Evolutionary conservation across 2,888 invertebrate genomes (phyloP), one percentile per base, ranked within the genome.

Genomic region (Cryptocephalus primarius): DNA sequence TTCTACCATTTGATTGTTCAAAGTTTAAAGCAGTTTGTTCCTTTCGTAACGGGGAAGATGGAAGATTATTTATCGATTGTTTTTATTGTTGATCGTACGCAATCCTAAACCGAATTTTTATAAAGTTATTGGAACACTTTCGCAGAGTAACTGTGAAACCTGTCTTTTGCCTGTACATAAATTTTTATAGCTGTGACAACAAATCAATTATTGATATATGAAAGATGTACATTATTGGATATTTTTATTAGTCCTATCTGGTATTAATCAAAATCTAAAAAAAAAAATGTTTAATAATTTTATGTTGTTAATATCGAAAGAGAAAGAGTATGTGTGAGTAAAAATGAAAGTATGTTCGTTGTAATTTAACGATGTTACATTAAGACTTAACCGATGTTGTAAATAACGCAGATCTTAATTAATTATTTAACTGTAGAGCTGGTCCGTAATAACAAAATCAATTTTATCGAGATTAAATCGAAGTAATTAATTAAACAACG

Each of bases 161-260:
- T 22, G 22, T 22, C 22, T 22, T n/a, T 40, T 40, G 53, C 49
- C 51, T 58, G 57, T 60, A 58, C 41, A 59, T 57, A 58, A 41
- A 54, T 50, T 60, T 61, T 61, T 61, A 60, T 64, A 65, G 63
- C 64, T 65, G 65, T 64, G 63, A 64, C 58, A 57, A 59, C 55
- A 61, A 62, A 62, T 61, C 59, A 63, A 61, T 63, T 61, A 62
- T 54, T 51, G 58, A 48, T 42, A 47, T 48, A 44, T 51, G 47
- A 55, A 22, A 22, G 22, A 22, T 22, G 47, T 47, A 46, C 42
- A 45, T 46, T 52, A 48, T 47, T 48, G 44, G 42, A 50, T 50
- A 52, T 54, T 53, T 54, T 55, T 49, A 44, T 52, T 54, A 54
- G 49, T 49, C 44, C 42, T 49, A 40, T 32, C 44, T 50, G 44